These are phyloP conservation scores for Agrotis puta DNA, from an alignment of 2,888 invertebrate species.

Conservation along the genomic window DNA sequence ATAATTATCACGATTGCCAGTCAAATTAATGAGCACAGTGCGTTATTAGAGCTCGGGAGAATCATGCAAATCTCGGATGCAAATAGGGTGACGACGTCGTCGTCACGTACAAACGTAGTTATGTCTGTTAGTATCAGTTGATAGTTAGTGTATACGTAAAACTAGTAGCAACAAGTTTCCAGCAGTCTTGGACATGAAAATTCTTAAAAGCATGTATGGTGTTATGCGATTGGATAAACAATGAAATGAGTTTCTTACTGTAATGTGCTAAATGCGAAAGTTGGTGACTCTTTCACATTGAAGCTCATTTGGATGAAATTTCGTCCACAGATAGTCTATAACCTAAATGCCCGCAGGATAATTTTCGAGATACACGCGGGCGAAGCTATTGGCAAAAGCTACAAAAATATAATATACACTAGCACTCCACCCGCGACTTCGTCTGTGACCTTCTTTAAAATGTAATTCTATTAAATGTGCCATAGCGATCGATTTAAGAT, in stretches of 20 bases:
- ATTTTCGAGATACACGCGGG: too few species aligned
- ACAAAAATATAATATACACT: too few species aligned
- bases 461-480: too few species aligned
- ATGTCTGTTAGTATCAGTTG: not conserved
- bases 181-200: not conserved
- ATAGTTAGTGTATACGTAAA: not conserved
- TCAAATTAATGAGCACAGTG: conserved; percentile 41
- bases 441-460: too few species aligned
- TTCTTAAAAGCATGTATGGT: not conserved
- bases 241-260: not conserved
- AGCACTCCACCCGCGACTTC: too few species aligned
- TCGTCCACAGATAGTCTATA: too few species aligned
- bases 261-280: too few species aligned
- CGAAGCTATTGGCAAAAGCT: too few species aligned
- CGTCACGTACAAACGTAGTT: not conserved
- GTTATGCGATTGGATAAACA: not conserved
- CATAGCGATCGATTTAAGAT: too few species aligned
- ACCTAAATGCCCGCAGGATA: too few species aligned
- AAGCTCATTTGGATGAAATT: too few species aligned
- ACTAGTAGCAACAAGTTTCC: not conserved
- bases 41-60: conserved; percentile 33
- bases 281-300: too few species aligned
- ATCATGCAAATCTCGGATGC: conserved; percentile 36
- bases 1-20: conserved; percentile 47
- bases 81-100: not conserved